Evolutionary conservation across 2,888 invertebrate species (phyloP).

Genomic region (Rosalia funebris): DNA sequence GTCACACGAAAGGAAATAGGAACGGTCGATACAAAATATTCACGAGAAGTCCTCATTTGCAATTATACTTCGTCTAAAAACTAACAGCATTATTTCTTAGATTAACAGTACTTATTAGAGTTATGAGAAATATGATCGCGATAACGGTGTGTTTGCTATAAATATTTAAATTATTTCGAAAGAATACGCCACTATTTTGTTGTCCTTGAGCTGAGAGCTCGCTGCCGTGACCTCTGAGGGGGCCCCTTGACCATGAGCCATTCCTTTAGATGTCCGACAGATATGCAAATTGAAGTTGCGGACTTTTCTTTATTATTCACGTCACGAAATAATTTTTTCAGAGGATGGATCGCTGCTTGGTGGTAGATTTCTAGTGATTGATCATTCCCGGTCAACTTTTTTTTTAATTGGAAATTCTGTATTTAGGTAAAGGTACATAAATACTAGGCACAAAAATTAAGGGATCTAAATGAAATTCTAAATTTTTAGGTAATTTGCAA

Average conservation of each 20-base stretch:
- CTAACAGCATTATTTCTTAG: neutral
- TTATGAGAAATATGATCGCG: neutral
- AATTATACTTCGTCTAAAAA: neutral
- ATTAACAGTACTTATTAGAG: neutral
- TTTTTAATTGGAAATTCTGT: too few relatives aligned
- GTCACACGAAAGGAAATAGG: slow-evolving; percentile 1
- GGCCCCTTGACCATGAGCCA: slow-evolving; percentile 21
- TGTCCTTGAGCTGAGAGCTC: slow-evolving; percentile 3
- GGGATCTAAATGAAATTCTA: too few relatives aligned
- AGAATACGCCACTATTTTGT: neutral
- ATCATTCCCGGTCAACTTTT: neutral
- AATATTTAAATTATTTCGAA: neutral
- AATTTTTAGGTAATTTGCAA: too few relatives aligned
- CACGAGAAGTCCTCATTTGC: neutral
- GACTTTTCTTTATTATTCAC: neutral
- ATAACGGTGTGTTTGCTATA: neutral
- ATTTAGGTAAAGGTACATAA: too few relatives aligned
- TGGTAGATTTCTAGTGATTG: neutral
- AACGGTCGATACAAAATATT: neutral
- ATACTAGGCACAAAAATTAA: too few relatives aligned
- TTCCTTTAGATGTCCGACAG: slow-evolving; percentile 21
- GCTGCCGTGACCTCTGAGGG: neutral
- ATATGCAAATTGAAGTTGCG: slow-evolving; percentile 14
- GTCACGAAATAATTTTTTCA: slow-evolving; percentile 6
- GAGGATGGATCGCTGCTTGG: neutral